Percentiles rank a stretch among this genome's conserved stretches.
These are phyloP conservation scores for Oppia nitens DNA, from an alignment of 1,140 invertebrate species.

Conservation along the genomic window DNA sequence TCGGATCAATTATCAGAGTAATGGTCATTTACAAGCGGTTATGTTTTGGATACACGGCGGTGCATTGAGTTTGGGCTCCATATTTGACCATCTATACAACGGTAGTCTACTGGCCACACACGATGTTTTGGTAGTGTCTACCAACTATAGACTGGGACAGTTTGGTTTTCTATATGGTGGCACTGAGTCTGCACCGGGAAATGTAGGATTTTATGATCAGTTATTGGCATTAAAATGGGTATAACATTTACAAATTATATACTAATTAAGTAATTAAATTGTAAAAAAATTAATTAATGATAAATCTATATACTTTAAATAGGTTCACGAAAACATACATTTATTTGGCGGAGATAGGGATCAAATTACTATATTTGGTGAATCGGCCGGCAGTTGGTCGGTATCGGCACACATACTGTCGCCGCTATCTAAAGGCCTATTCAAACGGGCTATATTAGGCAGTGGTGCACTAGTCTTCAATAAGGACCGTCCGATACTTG, in stretches of 20 bases:
- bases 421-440: too few relatives aligned
- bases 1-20: background rate
- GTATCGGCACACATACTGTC: too few relatives aligned
- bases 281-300: too few relatives aligned
- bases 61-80: slow-evolving; percentile 12
- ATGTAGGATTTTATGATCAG: slow-evolving; percentile 5
- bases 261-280: too few relatives aligned
- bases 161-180: slow-evolving; percentile 14
- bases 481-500: too few relatives aligned
- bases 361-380: slow-evolving; percentile 27
- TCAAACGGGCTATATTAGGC: too few relatives aligned
- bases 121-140: slow-evolving; percentile 36
- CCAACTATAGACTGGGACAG: slow-evolving; percentile 32
- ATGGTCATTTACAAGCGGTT: background rate
- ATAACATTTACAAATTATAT: too few relatives aligned
- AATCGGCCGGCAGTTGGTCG: too few relatives aligned
- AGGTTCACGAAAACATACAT: slow-evolving; percentile 27
- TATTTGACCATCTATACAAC: slow-evolving; percentile 26
- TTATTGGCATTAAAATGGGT: slow-evolving; percentile 22
- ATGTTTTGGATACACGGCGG: slow-evolving; percentile 19
- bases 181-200: slow-evolving; percentile 64
- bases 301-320: too few relatives aligned
- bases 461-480: background rate
- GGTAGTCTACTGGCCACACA: slow-evolving; percentile 64
- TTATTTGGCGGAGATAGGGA: slow-evolving; percentile 24